Conservation (phyloP, 2,888 invertebrate species). For the Ochlodes sylvanus region DNA sequence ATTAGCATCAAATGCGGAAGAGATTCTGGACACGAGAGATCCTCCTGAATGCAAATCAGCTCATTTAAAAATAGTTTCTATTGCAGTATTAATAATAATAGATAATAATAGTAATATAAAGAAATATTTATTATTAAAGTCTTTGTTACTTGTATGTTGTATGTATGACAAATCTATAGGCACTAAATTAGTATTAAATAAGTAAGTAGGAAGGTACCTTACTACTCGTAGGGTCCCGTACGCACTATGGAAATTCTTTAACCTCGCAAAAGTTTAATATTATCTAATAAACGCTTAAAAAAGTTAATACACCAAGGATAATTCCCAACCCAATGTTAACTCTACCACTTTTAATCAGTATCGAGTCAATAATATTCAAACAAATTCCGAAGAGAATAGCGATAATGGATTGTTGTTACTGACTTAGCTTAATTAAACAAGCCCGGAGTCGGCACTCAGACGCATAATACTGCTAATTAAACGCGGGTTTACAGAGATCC, state of each 20-base stretch:
- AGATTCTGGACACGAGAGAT: conserved; percentile 60
- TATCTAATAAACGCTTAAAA: neutral
- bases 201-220: no score
- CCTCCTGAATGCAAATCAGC: conserved; percentile 44
- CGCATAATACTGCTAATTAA: conserved; percentile 84
- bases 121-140: no score
- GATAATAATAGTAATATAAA: neutral
- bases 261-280: neutral
- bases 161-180: no score
- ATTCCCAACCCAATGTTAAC: conserved; percentile 9
- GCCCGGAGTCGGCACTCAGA: conserved; percentile 80
- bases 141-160: no score
- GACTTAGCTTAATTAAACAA: conserved; percentile 84
- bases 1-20: conserved; percentile 77
- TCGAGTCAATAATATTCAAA: conserved; percentile 58
- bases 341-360: conserved; percentile 53
- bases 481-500: conserved; percentile 83
- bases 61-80: conserved; percentile 1
- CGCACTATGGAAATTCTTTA: no score
- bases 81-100: neutral
- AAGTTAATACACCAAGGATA: conserved; percentile 33
- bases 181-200: no score
- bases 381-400: conserved; percentile 54
- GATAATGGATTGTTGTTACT: conserved; percentile 78
- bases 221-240: no score